Evolutionary conservation across 2,113 vertebrate species (phyloP), one percentile per base, ranked within the genome.

Genomic region (Sphaerodactylus townsendi): DNA sequence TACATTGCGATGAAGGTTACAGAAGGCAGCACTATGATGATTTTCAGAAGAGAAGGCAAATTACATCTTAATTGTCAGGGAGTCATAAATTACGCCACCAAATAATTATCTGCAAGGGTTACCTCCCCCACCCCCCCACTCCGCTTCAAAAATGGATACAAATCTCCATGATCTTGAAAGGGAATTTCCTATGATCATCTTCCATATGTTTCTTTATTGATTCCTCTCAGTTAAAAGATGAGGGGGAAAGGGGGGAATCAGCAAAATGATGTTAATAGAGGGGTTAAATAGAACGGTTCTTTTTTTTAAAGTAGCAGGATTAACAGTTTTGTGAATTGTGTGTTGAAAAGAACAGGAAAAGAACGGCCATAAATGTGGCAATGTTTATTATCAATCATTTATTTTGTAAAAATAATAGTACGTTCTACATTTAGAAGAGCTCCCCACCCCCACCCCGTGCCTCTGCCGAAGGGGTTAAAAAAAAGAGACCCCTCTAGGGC

Each of bases 211-310:
- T 78, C 93, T 73, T 35, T 56, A 78, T 84, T 56, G 0, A 86
- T 92, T 92, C 91, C 90, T 92, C 91, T 84, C 86, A 84, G 41
- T 84, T 83, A 90, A 88, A 84, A 78, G 69, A 21, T n/a, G 6
- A 74, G 10, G 75, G 76, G 10, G 75, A 87, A 85, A 89, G 10
- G 75, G 88, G 85, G 89, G 53, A 88, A 91, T 71, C 53, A 90
- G 30, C 75, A 85, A 81, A 84, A 85, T 19, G 2, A 50, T 87
- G 33, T 85, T 68, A 77, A 56, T 78, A 76, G 86, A 92, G 89
- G 90, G 89, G 90, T 88, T 88, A 93, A 56, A 95, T 93, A 93
- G 94, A 95, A 92, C 90, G 93, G 91, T 94, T 93, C 93, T 95
- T 95, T 93, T 95, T 95, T 93, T 93, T 93, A 91, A 93, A 77